Evolutionary conservation across 2,888 invertebrate genomes (phyloP).

Genomic region (Crematogaster levior): DNA sequence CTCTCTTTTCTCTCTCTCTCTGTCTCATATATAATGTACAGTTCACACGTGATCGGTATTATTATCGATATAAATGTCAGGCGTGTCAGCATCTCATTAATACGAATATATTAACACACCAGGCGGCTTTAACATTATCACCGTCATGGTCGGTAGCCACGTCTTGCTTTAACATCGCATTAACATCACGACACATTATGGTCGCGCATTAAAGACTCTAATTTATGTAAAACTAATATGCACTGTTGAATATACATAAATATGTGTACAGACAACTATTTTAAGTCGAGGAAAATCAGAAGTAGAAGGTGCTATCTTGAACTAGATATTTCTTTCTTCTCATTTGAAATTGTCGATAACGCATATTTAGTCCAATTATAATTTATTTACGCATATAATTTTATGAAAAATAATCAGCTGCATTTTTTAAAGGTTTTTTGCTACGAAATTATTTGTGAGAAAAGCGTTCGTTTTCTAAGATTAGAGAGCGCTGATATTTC

Average conservation of each 20-base stretch:
- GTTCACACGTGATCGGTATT: neutral
- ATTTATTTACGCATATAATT: no score
- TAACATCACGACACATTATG: neutral
- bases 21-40: neutral
- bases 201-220: neutral
- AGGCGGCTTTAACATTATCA: neutral
- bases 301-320: neutral
- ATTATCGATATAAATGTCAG: slow-evolving; percentile 37
- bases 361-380: neutral
- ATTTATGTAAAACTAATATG: slow-evolving; percentile 23
- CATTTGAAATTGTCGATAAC: neutral
- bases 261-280: neutral
- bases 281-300: slow-evolving; percentile 7
- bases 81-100: slow-evolving; percentile 13
- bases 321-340: slow-evolving; percentile 9
- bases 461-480: neutral
- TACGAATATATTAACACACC: slow-evolving; percentile 22
- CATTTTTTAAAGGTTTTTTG: neutral
- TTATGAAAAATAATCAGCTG: neutral
- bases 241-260: slow-evolving; percentile 1
- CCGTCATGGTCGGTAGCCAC: slow-evolving; percentile 9
- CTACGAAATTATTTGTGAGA: neutral
- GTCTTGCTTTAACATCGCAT: neutral
- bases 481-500: neutral
- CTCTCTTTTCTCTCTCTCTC: neutral